Evolutionary conservation across 1,140 invertebrate genomes (phyloP).

Genomic region (Phymorhynchus buccinoides): DNA sequence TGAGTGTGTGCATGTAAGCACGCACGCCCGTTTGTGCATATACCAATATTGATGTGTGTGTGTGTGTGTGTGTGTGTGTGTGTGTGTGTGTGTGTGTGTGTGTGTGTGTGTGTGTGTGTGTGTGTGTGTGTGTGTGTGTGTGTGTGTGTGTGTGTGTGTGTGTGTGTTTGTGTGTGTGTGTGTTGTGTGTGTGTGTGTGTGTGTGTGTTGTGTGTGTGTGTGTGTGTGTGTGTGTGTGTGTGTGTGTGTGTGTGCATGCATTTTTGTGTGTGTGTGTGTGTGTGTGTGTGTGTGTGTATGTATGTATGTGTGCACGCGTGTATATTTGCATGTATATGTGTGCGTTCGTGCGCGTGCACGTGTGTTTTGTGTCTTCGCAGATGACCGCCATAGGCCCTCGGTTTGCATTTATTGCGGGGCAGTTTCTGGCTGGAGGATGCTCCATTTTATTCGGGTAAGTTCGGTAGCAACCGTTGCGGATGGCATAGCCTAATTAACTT

Average conservation of each 20-base stretch:
- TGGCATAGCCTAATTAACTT: too few relatives aligned
- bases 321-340: too few relatives aligned
- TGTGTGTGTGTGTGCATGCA: neutral
- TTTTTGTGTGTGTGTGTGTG: slow-evolving; percentile 1
- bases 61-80: neutral
- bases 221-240: slow-evolving; percentile 1
- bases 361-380: neutral
- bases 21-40: too few relatives aligned
- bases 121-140: slow-evolving; percentile 5
- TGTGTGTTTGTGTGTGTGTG: neutral
- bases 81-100: neutral
- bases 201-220: neutral
- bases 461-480: too few relatives aligned
- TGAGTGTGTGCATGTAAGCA: too few relatives aligned
- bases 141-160: slow-evolving; percentile 10
- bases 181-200: neutral
- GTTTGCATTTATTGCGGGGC: neutral
- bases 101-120: neutral
- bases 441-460: neutral
- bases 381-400: neutral
- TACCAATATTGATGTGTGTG: neutral
- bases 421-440: neutral
- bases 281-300: neutral
- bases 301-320: too few relatives aligned
- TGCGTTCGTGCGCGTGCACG: too few relatives aligned